Base-by-base conservation (phyloP, 2,797 vertebrate species). In the Discoglossus pictus region DNA sequence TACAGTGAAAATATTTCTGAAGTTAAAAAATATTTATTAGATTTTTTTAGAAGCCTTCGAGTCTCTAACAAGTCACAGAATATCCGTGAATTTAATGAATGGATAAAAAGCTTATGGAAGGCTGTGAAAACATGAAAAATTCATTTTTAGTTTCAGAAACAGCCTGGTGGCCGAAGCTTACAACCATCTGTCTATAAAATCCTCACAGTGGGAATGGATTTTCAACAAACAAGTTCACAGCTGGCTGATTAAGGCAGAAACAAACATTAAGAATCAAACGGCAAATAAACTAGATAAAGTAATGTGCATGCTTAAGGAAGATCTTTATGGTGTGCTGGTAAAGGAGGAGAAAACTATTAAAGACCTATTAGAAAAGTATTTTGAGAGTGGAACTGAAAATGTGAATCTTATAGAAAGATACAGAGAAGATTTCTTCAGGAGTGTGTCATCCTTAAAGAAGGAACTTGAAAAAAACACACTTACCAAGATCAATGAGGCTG, bases 21-120 rank as follows among this genome's bases (percentile, higher is more conserved):
- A 2, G 53, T 92, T 16, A 93, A 93, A 74, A 73, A 81, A 64
- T 84, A 75, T 8, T 46, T 94, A 13, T 78, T 93, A 31, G 78
- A 65, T 15, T 78, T 85, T 21, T 76, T 93, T 68, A 80, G 82
- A 82, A 54, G 83, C 78, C 4, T 5, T 17, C 15, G 65, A 74
- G 16, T 61, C 77, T 76, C 79, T 61, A 2, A 81, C 61, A 13
- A 72, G 48, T 61, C 81, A 53, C 80, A 72, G 34, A 72, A 79
- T 62, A 74, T 91, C 8, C 63, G 82, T 35, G 85, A 88, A 68
- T 87, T 93, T 59, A 78, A 87, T 12, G 77, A 76, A 58, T 83
- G 78, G 55, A 75, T 93, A 59, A 72, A 56, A 48, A 71, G 75
- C 40, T 73, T 92, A 56, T 92, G 90, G 92, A 85, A 81, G n/a